Evolutionary conservation across 2,113 vertebrate species (phyloP).

Genomic region (Fregata magnificens): DNA sequence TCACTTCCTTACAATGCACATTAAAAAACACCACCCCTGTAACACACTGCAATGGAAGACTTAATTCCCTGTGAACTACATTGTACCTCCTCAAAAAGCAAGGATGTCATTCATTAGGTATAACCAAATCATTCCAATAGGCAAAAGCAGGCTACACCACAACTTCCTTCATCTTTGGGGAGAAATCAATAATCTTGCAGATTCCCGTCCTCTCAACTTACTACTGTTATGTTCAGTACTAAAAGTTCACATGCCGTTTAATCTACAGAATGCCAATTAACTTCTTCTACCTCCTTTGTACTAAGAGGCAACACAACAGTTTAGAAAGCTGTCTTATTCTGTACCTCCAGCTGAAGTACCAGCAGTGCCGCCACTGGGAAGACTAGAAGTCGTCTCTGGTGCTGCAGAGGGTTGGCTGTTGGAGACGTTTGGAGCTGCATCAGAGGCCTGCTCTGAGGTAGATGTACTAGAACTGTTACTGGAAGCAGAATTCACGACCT

Average conservation of each 20-base stretch:
- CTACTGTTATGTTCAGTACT: background rate
- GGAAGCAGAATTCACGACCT: constrained; percentile 82
- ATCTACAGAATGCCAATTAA: background rate
- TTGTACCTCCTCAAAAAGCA: background rate
- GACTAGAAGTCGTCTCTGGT: constrained; percentile 77
- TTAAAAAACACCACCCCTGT: background rate
- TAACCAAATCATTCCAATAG: background rate
- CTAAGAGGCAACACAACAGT: background rate
- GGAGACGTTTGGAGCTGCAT: constrained; percentile 79
- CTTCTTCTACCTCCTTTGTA: background rate
- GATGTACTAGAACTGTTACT: constrained; percentile 78
- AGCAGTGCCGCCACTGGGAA: constrained; percentile 75
- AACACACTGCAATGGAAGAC: background rate
- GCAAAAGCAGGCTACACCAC: background rate
- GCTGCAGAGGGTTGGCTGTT: constrained; percentile 80
- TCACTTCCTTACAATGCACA: background rate
- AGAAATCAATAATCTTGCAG: background rate
- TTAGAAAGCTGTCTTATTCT: background rate
- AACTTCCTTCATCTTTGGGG: background rate
- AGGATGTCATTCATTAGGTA: background rate
- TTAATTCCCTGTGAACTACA: background rate
- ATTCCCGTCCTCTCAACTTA: background rate
- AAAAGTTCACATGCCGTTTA: background rate
- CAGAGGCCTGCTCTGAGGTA: constrained; percentile 92
- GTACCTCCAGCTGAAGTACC: constrained; percentile 84